These are phyloP conservation scores for Simalia tracyae DNA, from an alignment of 2,797 vertebrate species.

Conservation along the genomic window DNA sequence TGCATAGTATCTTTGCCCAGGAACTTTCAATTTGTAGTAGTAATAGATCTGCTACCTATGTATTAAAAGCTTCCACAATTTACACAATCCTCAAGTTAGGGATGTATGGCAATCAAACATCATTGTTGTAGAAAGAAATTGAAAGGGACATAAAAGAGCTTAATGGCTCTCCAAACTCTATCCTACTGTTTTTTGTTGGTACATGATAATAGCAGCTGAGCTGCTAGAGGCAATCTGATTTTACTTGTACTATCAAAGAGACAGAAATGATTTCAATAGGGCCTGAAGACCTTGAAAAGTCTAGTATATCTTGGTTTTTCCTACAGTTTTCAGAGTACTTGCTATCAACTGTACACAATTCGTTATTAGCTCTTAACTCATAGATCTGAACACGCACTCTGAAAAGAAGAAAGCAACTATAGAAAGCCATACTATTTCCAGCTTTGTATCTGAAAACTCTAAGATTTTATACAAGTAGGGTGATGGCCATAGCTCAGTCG, in stretches of 20 bases:
- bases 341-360: slow-evolving; percentile 21
- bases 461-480: neutral
- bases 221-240: slow-evolving; percentile 49
- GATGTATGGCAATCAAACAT: slow-evolving; percentile 41
- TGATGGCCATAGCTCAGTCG: neutral
- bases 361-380: slow-evolving; percentile 11
- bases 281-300: slow-evolving; percentile 29
- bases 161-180: slow-evolving; percentile 51
- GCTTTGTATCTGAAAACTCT: neutral
- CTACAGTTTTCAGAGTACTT: slow-evolving; percentile 28
- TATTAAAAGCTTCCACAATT: slow-evolving; percentile 47
- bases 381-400: neutral
- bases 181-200: slow-evolving; percentile 42
- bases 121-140: slow-evolving; percentile 60
- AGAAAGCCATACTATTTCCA: neutral
- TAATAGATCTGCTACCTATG: slow-evolving; percentile 55
- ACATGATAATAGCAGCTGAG: slow-evolving; percentile 55
- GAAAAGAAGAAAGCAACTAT: neutral
- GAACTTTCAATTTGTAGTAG: slow-evolving; percentile 32
- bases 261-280: slow-evolving; percentile 30
- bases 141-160: slow-evolving; percentile 62
- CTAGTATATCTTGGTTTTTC: slow-evolving; percentile 37
- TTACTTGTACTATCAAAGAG: slow-evolving; percentile 24
- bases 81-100: slow-evolving; percentile 39
- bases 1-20: neutral